Evolutionary conservation across 92 coral and sea anemone genomes (phyloP).

Genomic region (Metridium senile): DNA sequence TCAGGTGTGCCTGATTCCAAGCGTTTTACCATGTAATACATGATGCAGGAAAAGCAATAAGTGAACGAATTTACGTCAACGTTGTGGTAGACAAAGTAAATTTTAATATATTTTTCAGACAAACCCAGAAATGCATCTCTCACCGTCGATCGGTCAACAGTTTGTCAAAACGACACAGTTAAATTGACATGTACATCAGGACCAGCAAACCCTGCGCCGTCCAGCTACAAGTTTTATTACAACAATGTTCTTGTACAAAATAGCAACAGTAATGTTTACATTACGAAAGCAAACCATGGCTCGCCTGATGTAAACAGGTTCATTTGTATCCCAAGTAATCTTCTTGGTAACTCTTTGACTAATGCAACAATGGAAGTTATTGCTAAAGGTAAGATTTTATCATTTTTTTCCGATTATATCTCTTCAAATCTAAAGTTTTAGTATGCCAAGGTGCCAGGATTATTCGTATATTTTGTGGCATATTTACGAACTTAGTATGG

Average conservation of each 20-base stretch:
- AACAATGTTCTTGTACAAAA: conserved; percentile 12
- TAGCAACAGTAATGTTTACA: not conserved
- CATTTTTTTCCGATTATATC: too few relatives aligned
- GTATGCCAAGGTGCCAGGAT: not conserved
- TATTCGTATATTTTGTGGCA: too few relatives aligned
- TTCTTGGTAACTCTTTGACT: conserved; percentile 1
- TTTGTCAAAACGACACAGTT: conserved; percentile 22
- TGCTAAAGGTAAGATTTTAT: conserved; percentile 19
- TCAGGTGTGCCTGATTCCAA: too few relatives aligned
- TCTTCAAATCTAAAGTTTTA: not conserved
- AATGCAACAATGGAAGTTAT: conserved; percentile 8
- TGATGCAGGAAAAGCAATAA: too few relatives aligned
- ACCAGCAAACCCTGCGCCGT: conserved; percentile 17
- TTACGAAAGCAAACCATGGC: not conserved
- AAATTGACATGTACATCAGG: conserved; percentile 17
- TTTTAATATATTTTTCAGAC: conserved; percentile 21
- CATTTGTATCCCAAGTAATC: conserved; percentile 22
- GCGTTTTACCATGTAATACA: too few relatives aligned
- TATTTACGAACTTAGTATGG: too few relatives aligned
- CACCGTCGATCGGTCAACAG: not conserved
- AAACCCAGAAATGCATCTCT: conserved; percentile 21
- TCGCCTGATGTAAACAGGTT: conserved; percentile 18
- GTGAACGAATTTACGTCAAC: too few relatives aligned
- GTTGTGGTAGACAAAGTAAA: too few relatives aligned
- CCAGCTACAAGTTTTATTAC: conserved; percentile 9